Base-by-base conservation (phyloP, 2,113 vertebrate species). In the Leucoraja erinaceus region DNA sequence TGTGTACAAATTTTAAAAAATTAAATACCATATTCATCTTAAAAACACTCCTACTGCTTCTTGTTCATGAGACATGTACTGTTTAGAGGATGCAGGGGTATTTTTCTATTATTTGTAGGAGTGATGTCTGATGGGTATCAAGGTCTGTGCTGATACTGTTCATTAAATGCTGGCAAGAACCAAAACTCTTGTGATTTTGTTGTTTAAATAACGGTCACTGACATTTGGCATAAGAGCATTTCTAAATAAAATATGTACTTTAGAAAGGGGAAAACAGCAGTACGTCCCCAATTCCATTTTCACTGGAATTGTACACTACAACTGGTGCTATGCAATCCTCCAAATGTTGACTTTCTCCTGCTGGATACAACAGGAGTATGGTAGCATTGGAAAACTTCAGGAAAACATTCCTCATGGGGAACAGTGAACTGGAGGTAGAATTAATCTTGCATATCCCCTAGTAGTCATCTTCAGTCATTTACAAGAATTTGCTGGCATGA, bases 1-100 rank as follows among this genome's bases (percentile, higher is more conserved):
- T 97, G 93, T n/a, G 84, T 63, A 92, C 93, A 91, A 91, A 91
- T 18, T 22, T 38, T 72, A 72, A 91, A 5, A 72, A 18, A 38
- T 47, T 10, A 33, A 70, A 31, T 33, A 90, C 38, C 70, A 20
- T 25, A 72, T 25, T 47, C 66, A 72, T 25, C 47, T 84, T 84
- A 56, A 84, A 81, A 59, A 5, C 70, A 72, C 12, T 75, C 72
- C 22, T 75, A 47, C 20, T 59, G 81, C 81, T 63, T 88, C 59
- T 63, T 63, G 59, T 88, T 88, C 11, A 18, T 28, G 7, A 31
- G 28, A 31, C 1, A 66, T 63, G 59, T 88, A 28, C 59, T 86
- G 16, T 31, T 6, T 63, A 63, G 22, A 63, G 83, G 63, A 63
- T 86, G 25, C 54, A 84, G 56, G 22, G 22, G 22, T 10, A 86